Base-by-base conservation (phyloP, 2,888 invertebrate species). In the Tridacna crocea region DNA sequence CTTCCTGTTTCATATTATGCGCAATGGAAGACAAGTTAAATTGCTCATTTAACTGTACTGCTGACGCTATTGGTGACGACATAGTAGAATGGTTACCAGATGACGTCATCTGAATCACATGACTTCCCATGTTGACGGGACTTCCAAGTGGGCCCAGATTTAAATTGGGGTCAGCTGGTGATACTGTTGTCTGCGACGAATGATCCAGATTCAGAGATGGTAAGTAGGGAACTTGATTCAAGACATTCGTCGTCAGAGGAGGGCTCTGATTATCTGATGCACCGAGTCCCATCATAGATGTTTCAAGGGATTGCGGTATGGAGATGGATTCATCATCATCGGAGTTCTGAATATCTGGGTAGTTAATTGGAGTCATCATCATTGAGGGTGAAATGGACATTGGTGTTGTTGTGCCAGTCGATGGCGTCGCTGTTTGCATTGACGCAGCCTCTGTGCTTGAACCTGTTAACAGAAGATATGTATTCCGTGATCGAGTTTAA, bases 1-100 rank as follows among this genome's bases (percentile, higher is more conserved):
- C 87, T 77, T 89, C 89, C 66, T 89, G 89, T 72, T 89, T 89
- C 51, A 89, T 87, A 47, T 85, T 83, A 58, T 83, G 83, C 15
- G 82, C 60, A 8, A 82, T 66, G 3, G 85, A 75, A 17, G 87
- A 77, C 75, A 86, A 70, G 68, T 85, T 87, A 66, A 87, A 89
- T 6, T 85, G 83, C 46, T 88, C 89, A 22, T 72, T 70, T 0
- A 73, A 70, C 61, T 73, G 75, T 15, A 78, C 78, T 15, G 63
- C 72, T 15, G 78, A 47, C 26, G 78, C 26, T n/a, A 47, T 72
- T 12, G 82, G 78, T n/a, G 78, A 78, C 26, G 82, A 70, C 51
- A 75, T 75, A 11, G 61, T 63, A 22, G 78, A 72, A 13, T 72
- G 51, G 51, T 48, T 63, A 65, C 61, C 51, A 2, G 65, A 65